Evolutionary conservation across 2,888 invertebrate species (phyloP).

Genomic region (Polyommatus icarus): DNA sequence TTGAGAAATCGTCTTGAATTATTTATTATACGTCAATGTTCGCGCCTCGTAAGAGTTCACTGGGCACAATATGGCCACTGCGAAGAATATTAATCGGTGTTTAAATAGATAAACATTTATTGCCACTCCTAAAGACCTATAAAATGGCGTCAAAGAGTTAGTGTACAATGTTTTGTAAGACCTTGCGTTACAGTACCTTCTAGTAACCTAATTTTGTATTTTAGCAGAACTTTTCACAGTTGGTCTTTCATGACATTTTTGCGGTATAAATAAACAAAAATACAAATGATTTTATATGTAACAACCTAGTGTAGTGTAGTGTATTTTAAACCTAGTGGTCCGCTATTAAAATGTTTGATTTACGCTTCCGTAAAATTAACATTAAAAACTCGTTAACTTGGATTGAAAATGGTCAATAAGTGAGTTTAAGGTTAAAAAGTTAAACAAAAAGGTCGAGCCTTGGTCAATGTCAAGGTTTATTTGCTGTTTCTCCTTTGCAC

Average conservation of each 20-base stretch:
- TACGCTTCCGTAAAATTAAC: background rate
- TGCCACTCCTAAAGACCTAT: background rate
- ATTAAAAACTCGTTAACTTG: background rate
- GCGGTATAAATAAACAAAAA: too few relatives aligned
- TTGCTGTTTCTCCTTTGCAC: background rate
- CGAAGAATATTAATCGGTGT: background rate
- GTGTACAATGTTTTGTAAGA: too few relatives aligned
- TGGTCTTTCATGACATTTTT: too few relatives aligned
- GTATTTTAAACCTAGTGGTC: background rate
- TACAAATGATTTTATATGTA: too few relatives aligned
- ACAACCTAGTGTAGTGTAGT: too few relatives aligned
- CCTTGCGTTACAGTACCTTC: too few relatives aligned
- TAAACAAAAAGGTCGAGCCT: conserved; percentile 4
- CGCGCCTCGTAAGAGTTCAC: conserved; percentile 44
- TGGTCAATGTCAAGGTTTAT: conserved; percentile 25
- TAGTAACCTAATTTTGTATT: too few relatives aligned
- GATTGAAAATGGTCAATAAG: background rate
- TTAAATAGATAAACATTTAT: background rate
- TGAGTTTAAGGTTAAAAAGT: background rate
- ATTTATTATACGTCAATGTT: conserved; percentile 58
- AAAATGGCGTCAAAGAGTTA: too few relatives aligned
- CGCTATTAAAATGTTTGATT: background rate
- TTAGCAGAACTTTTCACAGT: too few relatives aligned
- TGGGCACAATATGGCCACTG: conserved; percentile 2
- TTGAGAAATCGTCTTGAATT: conserved; percentile 77